Base-by-base conservation (phyloP, 2,888 invertebrate genomes). In the Caenorhabditis afra region DNA sequence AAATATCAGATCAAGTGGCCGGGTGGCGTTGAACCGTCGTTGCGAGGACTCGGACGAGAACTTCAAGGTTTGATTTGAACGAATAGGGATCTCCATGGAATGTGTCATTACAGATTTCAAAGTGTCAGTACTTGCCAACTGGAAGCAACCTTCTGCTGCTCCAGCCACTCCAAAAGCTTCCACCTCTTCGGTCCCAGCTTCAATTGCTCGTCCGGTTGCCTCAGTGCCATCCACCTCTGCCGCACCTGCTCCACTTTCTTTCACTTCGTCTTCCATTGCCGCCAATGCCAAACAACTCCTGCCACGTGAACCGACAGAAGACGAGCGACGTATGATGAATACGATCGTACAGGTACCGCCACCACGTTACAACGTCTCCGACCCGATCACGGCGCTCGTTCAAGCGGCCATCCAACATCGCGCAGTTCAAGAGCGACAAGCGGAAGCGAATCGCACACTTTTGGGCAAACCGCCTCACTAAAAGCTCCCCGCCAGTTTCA, bases 1-100 rank as follows among this genome's bases (percentile, higher is more conserved):
- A 71, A 71, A 14, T 71, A 71, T 41, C 44, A 49, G 16, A 57
- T 71, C 39, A 57, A 50, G 29, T 71, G 71, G 71, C 70, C 70
- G 1, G 44, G 39, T 7, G 70, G 70, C 1, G 45, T 45, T 16
- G 70, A 71, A 11, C 70, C 70, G n/a, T 47, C 49, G n/a, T 12
- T 71, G 41, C 16, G 57, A 0, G 62, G 64, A 29, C n/a, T 64
- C 22, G 41, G 20, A 5, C 12, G 11, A 11, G 71, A 71, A 12
- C 16, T 64, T 37, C 41, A 55, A 8, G 23, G 71, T 71, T n/a
- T 18, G 39, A n/a, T 22, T 45, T 8, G 10, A 3, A 23, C 7
- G 23, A n/a, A 55, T 37, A 37, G n/a, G 23, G 23, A 14, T 55
- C 29, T 29, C 7, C 7, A 37, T 39, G 39, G 14, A 8, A 20